phyloP scores from a whole-genome alignment of 1,140 invertebrate genomes.

The Streblospio benedicti region DNA sequence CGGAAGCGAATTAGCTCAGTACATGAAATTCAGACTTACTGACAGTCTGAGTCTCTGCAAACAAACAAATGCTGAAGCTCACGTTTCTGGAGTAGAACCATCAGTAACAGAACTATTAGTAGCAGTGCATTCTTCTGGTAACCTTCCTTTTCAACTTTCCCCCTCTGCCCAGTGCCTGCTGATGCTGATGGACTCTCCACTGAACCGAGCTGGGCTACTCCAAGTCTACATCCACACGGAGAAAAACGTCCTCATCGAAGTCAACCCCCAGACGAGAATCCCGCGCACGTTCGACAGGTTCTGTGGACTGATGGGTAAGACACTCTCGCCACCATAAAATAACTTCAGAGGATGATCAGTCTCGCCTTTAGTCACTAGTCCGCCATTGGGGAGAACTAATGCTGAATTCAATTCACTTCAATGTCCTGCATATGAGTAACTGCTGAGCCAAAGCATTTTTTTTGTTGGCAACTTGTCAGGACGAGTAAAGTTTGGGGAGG shows the following conservation, averaged over 20 bases:
- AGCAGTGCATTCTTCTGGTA: too few relatives aligned
- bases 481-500: too few relatives aligned
- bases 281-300: slow-evolving; percentile 97
- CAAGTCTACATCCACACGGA: slow-evolving; percentile 90
- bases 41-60: too few relatives aligned
- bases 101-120: too few relatives aligned
- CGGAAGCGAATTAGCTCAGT: background rate
- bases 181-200: slow-evolving; percentile 91
- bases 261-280: slow-evolving; percentile 96
- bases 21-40: background rate
- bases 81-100: too few relatives aligned
- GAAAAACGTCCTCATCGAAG: slow-evolving; percentile 95
- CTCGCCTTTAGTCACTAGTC: slow-evolving; percentile 16
- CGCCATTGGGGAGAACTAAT: background rate
- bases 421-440: background rate
- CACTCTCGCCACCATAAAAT: slow-evolving; percentile 10
- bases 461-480: too few relatives aligned
- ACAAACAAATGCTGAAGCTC: too few relatives aligned
- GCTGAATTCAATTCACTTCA: too few relatives aligned
- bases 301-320: slow-evolving; percentile 89
- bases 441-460: background rate
- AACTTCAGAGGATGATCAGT: slow-evolving; percentile 3
- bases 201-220: slow-evolving; percentile 74
- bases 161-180: slow-evolving; percentile 60
- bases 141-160: slow-evolving; percentile 15